A percentile compares a stretch with the other conserved stretches of the same genome.
These are phyloP conservation scores for Napeogenes inachia DNA, from an alignment of 2,888 invertebrate species.

Conservation along the genomic window DNA sequence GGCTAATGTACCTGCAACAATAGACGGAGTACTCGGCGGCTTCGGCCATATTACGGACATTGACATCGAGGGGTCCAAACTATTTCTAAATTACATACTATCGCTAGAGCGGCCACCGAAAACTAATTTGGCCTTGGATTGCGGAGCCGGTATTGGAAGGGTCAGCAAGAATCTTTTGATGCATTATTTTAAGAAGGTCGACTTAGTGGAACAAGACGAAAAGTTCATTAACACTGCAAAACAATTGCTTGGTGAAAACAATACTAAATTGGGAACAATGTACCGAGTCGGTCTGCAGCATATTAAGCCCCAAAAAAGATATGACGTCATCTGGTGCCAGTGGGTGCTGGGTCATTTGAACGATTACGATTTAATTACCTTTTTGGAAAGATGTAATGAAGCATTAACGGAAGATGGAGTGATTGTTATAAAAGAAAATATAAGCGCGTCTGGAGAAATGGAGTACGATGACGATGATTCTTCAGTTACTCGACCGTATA, in stretches of 20 bases:
- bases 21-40: slow-evolving; percentile 97
- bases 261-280: slow-evolving; percentile 80
- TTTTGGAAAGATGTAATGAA: slow-evolving; percentile 80
- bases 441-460: slow-evolving; percentile 79
- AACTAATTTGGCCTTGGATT: slow-evolving; percentile 87
- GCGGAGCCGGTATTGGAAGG: slow-evolving; percentile 98
- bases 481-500: slow-evolving; percentile 89
- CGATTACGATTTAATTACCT: slow-evolving; percentile 88
- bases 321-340: slow-evolving; percentile 97
- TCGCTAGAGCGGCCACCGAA: slow-evolving; percentile 70
- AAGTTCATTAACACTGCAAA: slow-evolving; percentile 87
- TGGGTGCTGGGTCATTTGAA: slow-evolving; percentile 95
- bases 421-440: slow-evolving; percentile 81
- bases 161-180: slow-evolving; percentile 90
- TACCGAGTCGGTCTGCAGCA: slow-evolving; percentile 88
- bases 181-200: slow-evolving; percentile 88
- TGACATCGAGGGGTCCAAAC: slow-evolving; percentile 91
- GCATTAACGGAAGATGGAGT: slow-evolving; percentile 49
- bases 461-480: slow-evolving; percentile 91
- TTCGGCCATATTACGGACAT: slow-evolving; percentile 89
- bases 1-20: slow-evolving; percentile 89
- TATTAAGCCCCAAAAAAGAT: slow-evolving; percentile 86
- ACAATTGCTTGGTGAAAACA: slow-evolving; percentile 57
- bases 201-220: slow-evolving; percentile 93
- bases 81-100: slow-evolving; percentile 81